Evolutionary conservation across 2,888 invertebrate genomes (phyloP).

Genomic region (Metacarcinus magister): DNA sequence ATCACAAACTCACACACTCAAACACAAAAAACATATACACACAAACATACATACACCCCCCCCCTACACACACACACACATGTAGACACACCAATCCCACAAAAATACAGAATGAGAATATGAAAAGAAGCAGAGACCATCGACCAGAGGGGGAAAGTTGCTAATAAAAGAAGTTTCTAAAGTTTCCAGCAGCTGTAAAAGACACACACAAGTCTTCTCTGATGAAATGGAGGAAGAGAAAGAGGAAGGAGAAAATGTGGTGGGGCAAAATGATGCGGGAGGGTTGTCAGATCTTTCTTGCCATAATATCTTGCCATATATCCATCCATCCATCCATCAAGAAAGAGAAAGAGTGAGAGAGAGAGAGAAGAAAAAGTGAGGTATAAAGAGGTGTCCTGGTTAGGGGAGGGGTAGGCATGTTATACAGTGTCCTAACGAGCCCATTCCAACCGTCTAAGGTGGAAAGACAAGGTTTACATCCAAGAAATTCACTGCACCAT

Average conservation of each 20-base stretch:
- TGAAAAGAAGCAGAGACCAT: constrained; percentile 22
- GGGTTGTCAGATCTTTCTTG: not conserved
- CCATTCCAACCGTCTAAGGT: not conserved
- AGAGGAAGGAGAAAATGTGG: not conserved
- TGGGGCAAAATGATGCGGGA: not conserved
- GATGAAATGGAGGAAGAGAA: constrained; percentile 1
- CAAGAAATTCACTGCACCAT: too few relatives aligned
- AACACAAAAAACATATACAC: too few relatives aligned
- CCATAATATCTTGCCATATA: too few relatives aligned
- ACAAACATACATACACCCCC: not conserved
- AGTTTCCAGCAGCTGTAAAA: constrained; percentile 13
- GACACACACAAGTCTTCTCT: constrained; percentile 26
- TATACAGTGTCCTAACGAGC: not conserved
- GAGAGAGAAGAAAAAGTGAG: not conserved
- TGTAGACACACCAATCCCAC: not conserved
- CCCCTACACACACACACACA: not conserved
- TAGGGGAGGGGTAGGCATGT: not conserved
- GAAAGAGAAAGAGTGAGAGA: not conserved
- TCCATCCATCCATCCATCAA: not conserved
- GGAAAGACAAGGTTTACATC: too few relatives aligned
- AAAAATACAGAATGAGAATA: not conserved
- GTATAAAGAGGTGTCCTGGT: not conserved
- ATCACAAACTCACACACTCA: too few relatives aligned
- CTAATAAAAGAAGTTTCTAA: not conserved
- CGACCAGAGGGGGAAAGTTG: constrained; percentile 12